Percentiles rank a stretch among this genome's conserved stretches.
Evolutionary conservation across 2,888 invertebrate species (phyloP).

Genomic region (Automeris io): DNA sequence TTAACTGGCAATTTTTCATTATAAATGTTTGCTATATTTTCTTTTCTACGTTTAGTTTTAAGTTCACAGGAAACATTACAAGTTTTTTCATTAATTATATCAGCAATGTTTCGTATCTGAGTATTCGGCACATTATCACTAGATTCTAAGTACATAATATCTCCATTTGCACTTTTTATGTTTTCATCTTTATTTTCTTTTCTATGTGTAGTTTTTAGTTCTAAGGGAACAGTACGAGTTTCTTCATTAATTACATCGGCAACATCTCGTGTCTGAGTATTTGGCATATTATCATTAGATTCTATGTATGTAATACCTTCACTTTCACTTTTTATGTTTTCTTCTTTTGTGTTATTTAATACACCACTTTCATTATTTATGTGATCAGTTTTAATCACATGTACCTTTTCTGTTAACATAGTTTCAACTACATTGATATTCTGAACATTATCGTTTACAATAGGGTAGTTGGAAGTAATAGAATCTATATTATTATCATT

Average conservation of each 20-base stretch:
- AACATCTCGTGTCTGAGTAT: slow-evolving; percentile 58
- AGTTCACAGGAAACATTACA: slow-evolving; percentile 48
- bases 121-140: slow-evolving; percentile 51
- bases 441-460: slow-evolving; percentile 15
- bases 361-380: not conserved
- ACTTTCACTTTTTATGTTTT: slow-evolving; percentile 5
- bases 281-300: slow-evolving; percentile 45
- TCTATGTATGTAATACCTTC: slow-evolving; percentile 51
- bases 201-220: too few species aligned
- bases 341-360: slow-evolving; percentile 1
- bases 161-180: slow-evolving; percentile 7
- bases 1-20: slow-evolving; percentile 25
- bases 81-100: slow-evolving; percentile 44
- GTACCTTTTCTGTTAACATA: not conserved
- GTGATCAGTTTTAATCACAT: not conserved
- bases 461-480: slow-evolving; percentile 4
- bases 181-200: slow-evolving; percentile 6
- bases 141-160: slow-evolving; percentile 54
- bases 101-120: slow-evolving; percentile 53
- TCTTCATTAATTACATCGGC: slow-evolving; percentile 46
- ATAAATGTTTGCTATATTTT: slow-evolving; percentile 15
- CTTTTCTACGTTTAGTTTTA: slow-evolving; percentile 27
- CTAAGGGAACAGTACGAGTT: slow-evolving; percentile 45
- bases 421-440: slow-evolving; percentile 8
- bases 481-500: slow-evolving; percentile 7